Evolutionary conservation across 2,888 invertebrate genomes (phyloP).

Genomic region (Phoenoteleia sp.): DNA sequence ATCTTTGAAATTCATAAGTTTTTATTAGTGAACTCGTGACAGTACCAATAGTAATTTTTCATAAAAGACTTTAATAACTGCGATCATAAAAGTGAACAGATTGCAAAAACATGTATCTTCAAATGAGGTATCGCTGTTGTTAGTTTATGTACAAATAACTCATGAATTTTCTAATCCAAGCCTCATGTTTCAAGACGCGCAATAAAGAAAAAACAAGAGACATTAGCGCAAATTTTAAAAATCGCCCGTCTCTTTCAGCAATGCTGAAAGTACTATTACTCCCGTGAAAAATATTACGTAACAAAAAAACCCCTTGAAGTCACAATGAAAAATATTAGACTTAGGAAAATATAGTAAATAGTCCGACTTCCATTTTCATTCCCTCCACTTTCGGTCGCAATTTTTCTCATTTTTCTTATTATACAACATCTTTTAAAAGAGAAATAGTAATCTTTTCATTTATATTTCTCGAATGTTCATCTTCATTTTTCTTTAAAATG

Average conservation of each 20-base stretch:
- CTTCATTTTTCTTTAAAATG: conserved; percentile 46
- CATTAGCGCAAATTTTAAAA: no score
- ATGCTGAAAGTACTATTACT: conserved; percentile 8
- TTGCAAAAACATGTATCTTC: background rate
- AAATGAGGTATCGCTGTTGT: background rate
- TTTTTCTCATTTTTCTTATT: conserved; percentile 49
- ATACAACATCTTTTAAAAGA: conserved; percentile 47
- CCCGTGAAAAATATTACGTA: background rate
- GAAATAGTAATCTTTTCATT: conserved; percentile 63
- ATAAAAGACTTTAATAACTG: conserved; percentile 15
- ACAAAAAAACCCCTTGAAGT: conserved; percentile 12
- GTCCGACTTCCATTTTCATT: conserved; percentile 55
- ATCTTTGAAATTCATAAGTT: background rate
- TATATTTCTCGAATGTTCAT: conserved; percentile 42
- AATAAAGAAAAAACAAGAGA: no score
- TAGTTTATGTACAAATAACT: no score
- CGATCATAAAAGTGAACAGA: background rate
- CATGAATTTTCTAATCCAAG: no score
- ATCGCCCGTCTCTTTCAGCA: background rate
- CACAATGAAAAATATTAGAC: conserved; percentile 53
- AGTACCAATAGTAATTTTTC: conserved; percentile 4
- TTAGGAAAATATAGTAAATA: conserved; percentile 39
- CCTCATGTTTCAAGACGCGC: no score
- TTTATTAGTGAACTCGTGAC: conserved; percentile 15
- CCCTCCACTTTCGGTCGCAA: conserved; percentile 34